Evolutionary conservation across 23 tunicate genomes (phyloP).

Genomic region (Phallusia fumigata): DNA sequence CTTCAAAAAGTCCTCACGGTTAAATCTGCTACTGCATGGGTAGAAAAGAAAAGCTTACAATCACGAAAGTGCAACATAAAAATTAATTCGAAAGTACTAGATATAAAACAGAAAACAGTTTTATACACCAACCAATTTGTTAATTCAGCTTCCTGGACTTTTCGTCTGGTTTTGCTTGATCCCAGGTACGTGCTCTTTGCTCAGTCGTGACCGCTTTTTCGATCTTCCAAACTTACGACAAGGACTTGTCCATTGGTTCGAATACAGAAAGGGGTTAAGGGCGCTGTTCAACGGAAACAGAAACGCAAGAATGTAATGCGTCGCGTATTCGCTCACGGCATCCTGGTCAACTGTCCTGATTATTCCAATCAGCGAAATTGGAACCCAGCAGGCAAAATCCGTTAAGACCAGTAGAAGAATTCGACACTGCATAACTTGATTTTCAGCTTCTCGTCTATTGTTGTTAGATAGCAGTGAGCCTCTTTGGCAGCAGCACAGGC

Average conservation of each 20-base stretch:
- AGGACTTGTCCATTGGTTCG: background rate
- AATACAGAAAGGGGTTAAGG: background rate
- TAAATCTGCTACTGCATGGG: no score
- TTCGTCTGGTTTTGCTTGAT: no score
- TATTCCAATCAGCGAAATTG: background rate
- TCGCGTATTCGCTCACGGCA: background rate
- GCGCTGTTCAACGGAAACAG: background rate
- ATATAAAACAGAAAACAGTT: no score
- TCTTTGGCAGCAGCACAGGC: no score
- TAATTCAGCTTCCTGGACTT: no score
- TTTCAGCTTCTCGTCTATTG: background rate
- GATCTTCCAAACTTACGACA: background rate
- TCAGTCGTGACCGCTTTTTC: no score
- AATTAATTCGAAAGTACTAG: no score
- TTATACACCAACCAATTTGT: no score
- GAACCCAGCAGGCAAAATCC: conserved; percentile 4
- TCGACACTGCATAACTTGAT: background rate
- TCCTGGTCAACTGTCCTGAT: background rate
- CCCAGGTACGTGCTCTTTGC: no score
- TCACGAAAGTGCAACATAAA: no score
- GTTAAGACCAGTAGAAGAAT: background rate
- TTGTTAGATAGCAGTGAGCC: background rate
- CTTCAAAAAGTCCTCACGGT: no score
- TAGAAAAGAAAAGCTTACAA: no score
- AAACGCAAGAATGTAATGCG: background rate